A percentile compares a stretch with the other conserved stretches of the same genome.
Conservation (phyloP, 2,113 vertebrate genomes). For the Sorex fumeus region DNA sequence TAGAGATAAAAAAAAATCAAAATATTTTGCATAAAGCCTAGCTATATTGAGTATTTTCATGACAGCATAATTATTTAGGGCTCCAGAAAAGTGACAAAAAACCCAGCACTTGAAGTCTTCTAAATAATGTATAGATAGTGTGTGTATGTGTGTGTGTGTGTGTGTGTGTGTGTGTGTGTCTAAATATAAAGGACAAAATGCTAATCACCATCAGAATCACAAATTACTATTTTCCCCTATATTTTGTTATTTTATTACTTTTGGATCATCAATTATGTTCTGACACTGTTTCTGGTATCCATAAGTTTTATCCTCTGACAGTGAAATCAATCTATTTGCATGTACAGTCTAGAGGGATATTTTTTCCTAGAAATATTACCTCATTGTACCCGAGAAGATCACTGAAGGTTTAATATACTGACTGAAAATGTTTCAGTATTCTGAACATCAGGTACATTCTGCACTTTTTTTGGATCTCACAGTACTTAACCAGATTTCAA, state of each 20-base stretch:
- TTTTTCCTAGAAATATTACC: neutral
- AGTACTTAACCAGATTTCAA: slow-evolving; percentile 8
- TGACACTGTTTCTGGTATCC: too few species aligned
- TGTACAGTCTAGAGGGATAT: too few species aligned
- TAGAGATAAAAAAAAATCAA: neutral
- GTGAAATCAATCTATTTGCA: too few species aligned
- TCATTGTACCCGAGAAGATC: neutral
- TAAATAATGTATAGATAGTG: neutral
- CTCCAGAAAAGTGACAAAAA: neutral
- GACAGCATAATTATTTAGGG: neutral
- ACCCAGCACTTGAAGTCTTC: neutral
- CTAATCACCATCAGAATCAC: too few species aligned
- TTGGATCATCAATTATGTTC: neutral
- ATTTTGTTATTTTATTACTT: neutral
- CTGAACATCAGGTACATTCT: neutral
- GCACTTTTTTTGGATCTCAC: neutral
- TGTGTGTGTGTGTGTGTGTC: too few species aligned
- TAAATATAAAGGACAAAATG: neutral
- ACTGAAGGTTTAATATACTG: neutral
- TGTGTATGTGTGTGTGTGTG: neutral
- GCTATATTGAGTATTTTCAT: slow-evolving; percentile 37
- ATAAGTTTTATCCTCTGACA: too few species aligned
- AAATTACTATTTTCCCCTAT: neutral
- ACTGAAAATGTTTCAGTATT: neutral
- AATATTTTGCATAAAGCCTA: slow-evolving; percentile 6